These are phyloP conservation scores for Calidris pygmaea DNA, from an alignment of 2,113 vertebrate species.

Conservation along the genomic window DNA sequence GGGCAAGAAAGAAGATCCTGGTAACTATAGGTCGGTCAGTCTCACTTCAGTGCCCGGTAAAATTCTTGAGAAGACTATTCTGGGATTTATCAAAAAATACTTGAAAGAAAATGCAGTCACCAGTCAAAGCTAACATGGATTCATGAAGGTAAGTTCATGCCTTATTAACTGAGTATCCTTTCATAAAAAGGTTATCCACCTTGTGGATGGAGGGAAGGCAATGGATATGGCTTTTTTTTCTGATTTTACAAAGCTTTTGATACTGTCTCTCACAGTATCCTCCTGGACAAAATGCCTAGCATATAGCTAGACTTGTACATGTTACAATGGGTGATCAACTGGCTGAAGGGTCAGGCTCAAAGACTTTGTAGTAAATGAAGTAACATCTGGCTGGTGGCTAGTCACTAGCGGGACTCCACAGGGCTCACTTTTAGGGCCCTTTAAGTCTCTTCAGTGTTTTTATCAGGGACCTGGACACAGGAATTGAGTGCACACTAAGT, in stretches of 20 bases:
- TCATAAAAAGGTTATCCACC: neutral
- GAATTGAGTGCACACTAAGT: neutral
- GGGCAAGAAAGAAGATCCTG: neutral
- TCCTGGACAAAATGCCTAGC: neutral
- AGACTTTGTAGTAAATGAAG: neutral
- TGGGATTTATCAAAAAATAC: neutral
- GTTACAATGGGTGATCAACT: neutral
- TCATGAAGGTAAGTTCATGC: neutral
- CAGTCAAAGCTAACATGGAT: fast-evolving
- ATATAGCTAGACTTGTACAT: neutral
- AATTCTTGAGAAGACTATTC: neutral
- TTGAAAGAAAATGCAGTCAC: neutral
- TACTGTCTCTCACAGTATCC: neutral
- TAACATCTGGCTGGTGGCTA: neutral
- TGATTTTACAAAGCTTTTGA: neutral
- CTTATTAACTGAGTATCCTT: neutral
- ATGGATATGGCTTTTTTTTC: neutral
- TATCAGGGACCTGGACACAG: neutral
- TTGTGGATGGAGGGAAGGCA: neutral
- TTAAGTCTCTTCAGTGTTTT: neutral
- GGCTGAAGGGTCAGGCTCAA: neutral
- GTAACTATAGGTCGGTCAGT: neutral
- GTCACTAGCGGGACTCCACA: neutral
- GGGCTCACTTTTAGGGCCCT: neutral
- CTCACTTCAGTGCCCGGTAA: neutral